Evolutionary conservation across 2,888 invertebrate species (phyloP).

Genomic region (Elmis aenea): DNA sequence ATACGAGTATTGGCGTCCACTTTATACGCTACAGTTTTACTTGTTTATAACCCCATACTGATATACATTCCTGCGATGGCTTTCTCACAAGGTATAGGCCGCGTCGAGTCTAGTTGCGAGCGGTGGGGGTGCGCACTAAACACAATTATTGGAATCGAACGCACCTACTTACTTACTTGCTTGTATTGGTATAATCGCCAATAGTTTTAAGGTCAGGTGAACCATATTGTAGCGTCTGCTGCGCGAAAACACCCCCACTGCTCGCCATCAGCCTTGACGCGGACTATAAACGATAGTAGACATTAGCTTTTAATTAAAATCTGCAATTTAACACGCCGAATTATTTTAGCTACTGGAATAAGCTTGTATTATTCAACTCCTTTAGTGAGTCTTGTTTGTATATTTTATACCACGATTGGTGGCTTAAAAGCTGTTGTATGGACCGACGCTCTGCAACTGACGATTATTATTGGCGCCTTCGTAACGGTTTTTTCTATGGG

Average conservation of each 20-base stretch:
- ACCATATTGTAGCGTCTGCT: no score
- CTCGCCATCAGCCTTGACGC: no score
- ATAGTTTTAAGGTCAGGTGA: no score
- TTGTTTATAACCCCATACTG: constrained; percentile 56
- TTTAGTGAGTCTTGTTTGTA: constrained; percentile 63
- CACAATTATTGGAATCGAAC: no score
- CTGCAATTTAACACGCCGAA: no score
- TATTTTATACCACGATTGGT: constrained; percentile 68
- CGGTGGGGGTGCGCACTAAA: no score
- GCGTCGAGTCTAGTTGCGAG: no score
- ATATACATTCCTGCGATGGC: constrained; percentile 62
- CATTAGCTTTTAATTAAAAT: no score
- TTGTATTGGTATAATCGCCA: no score
- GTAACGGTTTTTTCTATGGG: constrained; percentile 49
- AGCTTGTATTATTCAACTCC: constrained; percentile 60
- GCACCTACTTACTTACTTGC: no score
- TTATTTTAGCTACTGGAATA: constrained; percentile 59
- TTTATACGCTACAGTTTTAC: constrained; percentile 51
- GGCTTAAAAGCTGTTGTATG: constrained; percentile 63
- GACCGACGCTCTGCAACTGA: constrained; percentile 52
- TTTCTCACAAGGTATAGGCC: constrained; percentile 59
- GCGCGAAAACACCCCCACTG: no score
- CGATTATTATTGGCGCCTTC: constrained; percentile 51
- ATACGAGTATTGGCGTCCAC: constrained; percentile 54
- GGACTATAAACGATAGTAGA: no score